A percentile compares a stretch with the other conserved stretches of the same genome.
phyloP scores from a whole-genome alignment of 2,797 vertebrate species.

The Falco rusticolus region DNA sequence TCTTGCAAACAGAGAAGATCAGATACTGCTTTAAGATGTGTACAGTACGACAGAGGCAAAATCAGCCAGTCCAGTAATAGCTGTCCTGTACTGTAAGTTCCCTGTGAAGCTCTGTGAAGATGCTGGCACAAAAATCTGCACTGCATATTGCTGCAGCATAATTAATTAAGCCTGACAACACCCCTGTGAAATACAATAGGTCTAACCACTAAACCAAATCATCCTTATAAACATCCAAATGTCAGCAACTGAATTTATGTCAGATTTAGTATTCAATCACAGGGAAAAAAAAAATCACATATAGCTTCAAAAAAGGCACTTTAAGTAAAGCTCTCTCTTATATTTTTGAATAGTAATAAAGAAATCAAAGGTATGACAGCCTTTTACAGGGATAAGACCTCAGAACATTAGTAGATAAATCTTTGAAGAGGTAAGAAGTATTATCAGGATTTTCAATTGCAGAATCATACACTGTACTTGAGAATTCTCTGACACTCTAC shows the following conservation, averaged over 20 bases:
- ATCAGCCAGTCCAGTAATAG: not conserved
- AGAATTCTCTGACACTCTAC: not conserved
- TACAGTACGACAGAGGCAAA: not conserved
- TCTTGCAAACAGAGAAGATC: not conserved
- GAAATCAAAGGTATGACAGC: conserved; percentile 53
- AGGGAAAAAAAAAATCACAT: not conserved
- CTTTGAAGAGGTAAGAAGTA: conserved; percentile 28
- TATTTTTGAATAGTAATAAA: conserved; percentile 48
- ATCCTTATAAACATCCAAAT: conserved; percentile 59
- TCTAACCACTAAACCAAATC: conserved; percentile 63
- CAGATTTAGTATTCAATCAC: not conserved
- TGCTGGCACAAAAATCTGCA: conserved; percentile 48
- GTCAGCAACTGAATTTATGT: conserved; percentile 48
- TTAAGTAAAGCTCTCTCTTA: not conserved
- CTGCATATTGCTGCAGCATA: conserved; percentile 60
- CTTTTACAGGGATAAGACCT: conserved; percentile 28
- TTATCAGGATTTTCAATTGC: conserved; percentile 19
- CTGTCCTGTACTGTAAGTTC: not conserved
- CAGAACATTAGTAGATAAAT: conserved; percentile 46
- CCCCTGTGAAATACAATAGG: conserved; percentile 64
- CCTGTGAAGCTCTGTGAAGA: not conserved
- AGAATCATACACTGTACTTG: not conserved
- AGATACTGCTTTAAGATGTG: not conserved
- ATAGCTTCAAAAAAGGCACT: not conserved
- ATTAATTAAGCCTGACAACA: conserved; percentile 69